Evolutionary conservation across 2,797 vertebrate species (phyloP), one percentile per base, ranked within the genome.

Genomic region (Phataginus tetradactyla): DNA sequence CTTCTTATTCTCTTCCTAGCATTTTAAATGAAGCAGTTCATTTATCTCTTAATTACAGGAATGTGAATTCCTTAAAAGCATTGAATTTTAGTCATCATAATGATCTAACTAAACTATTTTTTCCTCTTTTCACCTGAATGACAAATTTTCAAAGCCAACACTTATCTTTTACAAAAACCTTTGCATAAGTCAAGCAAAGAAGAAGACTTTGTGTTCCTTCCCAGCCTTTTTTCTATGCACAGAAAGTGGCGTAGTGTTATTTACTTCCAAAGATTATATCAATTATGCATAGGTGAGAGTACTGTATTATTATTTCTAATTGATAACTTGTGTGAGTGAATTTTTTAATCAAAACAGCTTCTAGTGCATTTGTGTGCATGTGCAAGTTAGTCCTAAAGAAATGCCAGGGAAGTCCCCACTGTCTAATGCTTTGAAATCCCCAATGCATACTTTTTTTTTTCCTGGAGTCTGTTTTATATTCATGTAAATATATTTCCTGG

Each of bases 351-450:
- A 94, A 80, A 79, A 69, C 11, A 29, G 14, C 14, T 84, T 93
- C 89, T 57, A 55, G n/a, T 87, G 15, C 78, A 53, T 69, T 74
- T 97, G 86, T 97, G 78, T 93, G 32, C 87, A 81, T 94, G 81
- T 29, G 27, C 29, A 4, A 96, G 92, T 66, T 92, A 74, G 94
- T 92, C 96, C 94, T 96, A 88, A 81, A 91, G 96, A 98, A 97
- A 96, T 15, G 15, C 53, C 53, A 96, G 97, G 96, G 94, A 98
- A 98, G 98, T 98, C 96, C 97, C 96, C 32, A 69, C 53, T 80
- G 72, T 53, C 90, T 20, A 59, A 88, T 92, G 83, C 92, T 87
- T 83, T 90, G 42, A 95, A 94, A 95, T 74, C 25, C 81, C 91
- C 83, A 42, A 85, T 34, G 53, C 91, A 83, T 12, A 68, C 37